Base-by-base conservation (phyloP, 2,888 invertebrate species). In the Andrena bucephala region DNA sequence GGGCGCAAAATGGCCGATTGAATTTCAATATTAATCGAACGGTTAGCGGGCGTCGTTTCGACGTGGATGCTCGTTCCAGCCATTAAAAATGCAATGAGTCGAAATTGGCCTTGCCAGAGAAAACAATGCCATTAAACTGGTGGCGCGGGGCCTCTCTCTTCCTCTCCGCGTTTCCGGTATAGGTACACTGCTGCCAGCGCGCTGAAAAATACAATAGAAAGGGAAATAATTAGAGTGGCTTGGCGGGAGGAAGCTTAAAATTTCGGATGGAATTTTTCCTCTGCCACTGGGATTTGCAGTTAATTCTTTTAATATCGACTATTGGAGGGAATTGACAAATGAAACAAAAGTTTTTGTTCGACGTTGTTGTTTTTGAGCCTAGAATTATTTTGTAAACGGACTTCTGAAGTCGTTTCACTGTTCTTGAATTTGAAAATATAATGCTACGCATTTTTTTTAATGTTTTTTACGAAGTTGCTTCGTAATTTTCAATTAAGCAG, bases 1-100 rank as follows among this genome's bases (percentile, higher is more conserved):
- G n/a, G 36, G 66, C 27, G 57, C 73, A 70, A 77, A 77, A 71
- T 78, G 77, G 68, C 73, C 72, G 74, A 68, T 83, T 76, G 76
- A 82, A 82, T 82, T 82, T 82, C 74, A 78, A 82, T 82, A 78
- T 82, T 81, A 74, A 82, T 78, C 76, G 76, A 71, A 71, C 79
- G 16, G 65, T 63, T 75, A 31, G 33, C 57, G 59, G 24, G 27
- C n/a, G 63, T 65, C 42, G 72, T 69, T 57, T 31, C 63, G 48
- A 63, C 60, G 62, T 29, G 62, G 31, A 52, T 59, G 71, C 54
- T 76, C 65, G 57, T 77, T 77, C 62, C 66, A 33, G 62, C 48
- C 10, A 79, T 82, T 78, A 82, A 82, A 78, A 75, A 78, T 82
- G 73, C 70, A 78, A 50, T 54, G 74, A 65, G 59, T 59, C 67